Evolutionary conservation across 2,888 invertebrate species (phyloP), one percentile per base, ranked within the genome.

Genomic region (Drosophila parthenogenetica): DNA sequence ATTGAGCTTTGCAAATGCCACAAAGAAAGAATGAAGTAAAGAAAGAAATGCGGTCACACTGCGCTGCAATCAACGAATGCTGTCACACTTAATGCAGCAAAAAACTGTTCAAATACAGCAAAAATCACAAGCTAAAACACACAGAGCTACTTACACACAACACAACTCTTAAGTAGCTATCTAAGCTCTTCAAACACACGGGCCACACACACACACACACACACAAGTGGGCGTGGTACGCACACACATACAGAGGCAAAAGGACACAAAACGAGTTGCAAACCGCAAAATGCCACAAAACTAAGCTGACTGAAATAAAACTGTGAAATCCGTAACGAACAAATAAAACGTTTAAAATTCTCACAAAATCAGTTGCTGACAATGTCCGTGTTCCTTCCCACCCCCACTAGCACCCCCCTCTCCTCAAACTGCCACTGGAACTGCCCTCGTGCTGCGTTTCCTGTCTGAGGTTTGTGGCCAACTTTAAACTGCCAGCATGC

Each of bases 311-410:
- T 82, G 77, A 72, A 74, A 73, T 73, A 55, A 75, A 87, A 70
- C 71, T 79, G 67, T 67, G 51, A 73, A 78, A 78, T 77, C 62
- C 76, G 74, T 59, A 77, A 66, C 73, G 86, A 63, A 73, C 81
- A 82, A 87, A 87, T 82, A 86, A 83, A 77, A 85, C 86, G 88
- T 88, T 83, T 87, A 74, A 83, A 83, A 82, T 79, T 74, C 77
- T 74, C 51, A 54, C 80, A 82, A 87, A 83, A 83, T 88, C 83
- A 88, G 88, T 83, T 82, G 83, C 88, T 83, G 83, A 88, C 88
- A 88, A 85, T 83, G 86, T 73, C 58, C 69, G 10, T 37, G 48
- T 32, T 42, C 11, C 25, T 4, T 5, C 37, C 39, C 39, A 0
- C 13, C 2, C 8, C 11, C 53, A 13, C 7, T 13, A 0, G 25